These are phyloP conservation scores for Neotragus moschatus DNA, from an alignment of 2,113 vertebrate genomes.

Conservation along the genomic window DNA sequence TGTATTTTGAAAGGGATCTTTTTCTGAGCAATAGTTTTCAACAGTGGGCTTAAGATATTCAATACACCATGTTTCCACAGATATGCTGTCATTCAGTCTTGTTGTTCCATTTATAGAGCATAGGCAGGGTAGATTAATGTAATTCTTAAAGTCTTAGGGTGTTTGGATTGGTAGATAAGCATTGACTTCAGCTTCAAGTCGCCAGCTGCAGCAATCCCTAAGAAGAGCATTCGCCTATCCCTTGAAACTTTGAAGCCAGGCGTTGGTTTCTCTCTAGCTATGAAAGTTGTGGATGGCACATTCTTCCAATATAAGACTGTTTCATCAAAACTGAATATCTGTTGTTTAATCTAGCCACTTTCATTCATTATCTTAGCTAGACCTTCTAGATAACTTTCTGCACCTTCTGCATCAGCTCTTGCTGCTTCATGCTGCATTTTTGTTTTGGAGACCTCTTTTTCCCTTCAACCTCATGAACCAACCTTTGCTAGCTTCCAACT, in stretches of 20 bases:
- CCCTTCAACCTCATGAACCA: background rate
- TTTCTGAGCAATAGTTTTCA: background rate
- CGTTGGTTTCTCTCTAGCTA: background rate
- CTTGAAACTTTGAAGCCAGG: background rate
- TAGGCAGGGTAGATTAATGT: background rate
- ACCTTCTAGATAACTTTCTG: background rate
- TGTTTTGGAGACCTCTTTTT: background rate
- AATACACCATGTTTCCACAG: background rate
- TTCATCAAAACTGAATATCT: background rate
- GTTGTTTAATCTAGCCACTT: background rate
- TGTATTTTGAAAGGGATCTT: background rate
- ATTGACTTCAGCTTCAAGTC: background rate
- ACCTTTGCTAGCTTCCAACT: background rate
- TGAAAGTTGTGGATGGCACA: background rate
- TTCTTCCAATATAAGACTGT: background rate
- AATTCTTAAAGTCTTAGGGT: background rate
- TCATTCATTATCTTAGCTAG: background rate
- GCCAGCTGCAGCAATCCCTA: background rate
- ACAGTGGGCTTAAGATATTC: background rate
- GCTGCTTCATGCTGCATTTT: background rate
- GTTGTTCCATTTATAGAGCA: background rate
- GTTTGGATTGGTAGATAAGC: background rate
- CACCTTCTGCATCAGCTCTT: background rate
- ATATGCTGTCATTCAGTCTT: background rate
- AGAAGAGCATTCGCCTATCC: background rate